Percentiles rank a stretch among this genome's conserved stretches.
Conservation (phyloP, 2,113 vertebrate genomes). For the Hyperoodon ampullatus region DNA sequence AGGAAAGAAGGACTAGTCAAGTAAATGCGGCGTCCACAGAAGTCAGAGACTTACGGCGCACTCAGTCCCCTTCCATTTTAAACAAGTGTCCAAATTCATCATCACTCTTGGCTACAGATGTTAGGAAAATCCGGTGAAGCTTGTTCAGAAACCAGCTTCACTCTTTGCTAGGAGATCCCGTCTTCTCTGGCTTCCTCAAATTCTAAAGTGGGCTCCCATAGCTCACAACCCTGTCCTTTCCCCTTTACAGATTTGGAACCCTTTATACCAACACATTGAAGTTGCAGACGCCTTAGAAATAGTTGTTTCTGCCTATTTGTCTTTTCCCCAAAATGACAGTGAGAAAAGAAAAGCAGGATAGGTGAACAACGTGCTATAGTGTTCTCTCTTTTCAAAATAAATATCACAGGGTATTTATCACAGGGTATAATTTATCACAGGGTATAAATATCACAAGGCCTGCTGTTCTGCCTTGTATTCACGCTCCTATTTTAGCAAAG, state of each 20-base stretch:
- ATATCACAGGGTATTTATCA: not conserved
- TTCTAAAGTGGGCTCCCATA: not conserved
- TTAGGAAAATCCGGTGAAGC: not conserved
- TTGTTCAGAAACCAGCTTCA: not conserved
- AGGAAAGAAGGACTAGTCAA: not conserved
- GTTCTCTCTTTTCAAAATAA: constrained; percentile 11
- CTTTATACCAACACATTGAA: not conserved
- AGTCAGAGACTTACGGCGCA: not conserved
- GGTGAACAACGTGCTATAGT: not conserved
- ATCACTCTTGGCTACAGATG: not conserved
- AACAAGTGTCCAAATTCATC: not conserved
- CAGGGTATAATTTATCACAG: too few species aligned
- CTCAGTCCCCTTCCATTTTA: not conserved
- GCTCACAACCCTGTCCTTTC: not conserved
- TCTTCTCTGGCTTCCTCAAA: not conserved
- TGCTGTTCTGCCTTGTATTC: not conserved
- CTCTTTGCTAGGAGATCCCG: not conserved
- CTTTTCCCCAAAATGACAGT: not conserved
- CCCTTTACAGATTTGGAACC: not conserved
- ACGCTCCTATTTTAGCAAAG: not conserved
- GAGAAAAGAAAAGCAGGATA: not conserved
- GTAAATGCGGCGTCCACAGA: not conserved
- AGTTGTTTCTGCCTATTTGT: not conserved
- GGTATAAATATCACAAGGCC: not conserved
- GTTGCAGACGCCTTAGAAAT: not conserved